These are phyloP conservation scores for Gallinago paraguaiae DNA, from an alignment of 2,113 vertebrate genomes.

Conservation along the genomic window DNA sequence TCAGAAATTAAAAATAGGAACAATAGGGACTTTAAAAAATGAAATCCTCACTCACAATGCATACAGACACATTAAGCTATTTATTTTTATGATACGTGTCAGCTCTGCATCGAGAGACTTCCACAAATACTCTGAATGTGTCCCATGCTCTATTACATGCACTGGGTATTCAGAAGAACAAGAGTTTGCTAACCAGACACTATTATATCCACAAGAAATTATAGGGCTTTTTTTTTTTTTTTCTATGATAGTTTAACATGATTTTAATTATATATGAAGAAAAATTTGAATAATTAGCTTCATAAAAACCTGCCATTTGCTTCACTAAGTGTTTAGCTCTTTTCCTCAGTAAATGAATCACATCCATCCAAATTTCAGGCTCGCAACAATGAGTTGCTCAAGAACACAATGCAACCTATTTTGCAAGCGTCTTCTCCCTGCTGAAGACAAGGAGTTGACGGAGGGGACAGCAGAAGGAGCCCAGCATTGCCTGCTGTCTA, in stretches of 20 bases:
- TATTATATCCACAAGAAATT: conserved; percentile 39
- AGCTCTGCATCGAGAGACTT: conserved; percentile 19
- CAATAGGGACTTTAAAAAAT: conserved; percentile 15
- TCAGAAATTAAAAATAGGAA: conserved; percentile 30
- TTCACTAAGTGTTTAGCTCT: conserved; percentile 47
- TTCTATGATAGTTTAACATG: conserved; percentile 1
- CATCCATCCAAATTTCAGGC: conserved; percentile 48
- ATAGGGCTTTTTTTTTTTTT: background rate
- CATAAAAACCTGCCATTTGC: conserved; percentile 35
- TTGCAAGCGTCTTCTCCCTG: background rate
- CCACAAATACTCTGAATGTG: conserved; percentile 27
- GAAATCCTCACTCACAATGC: conserved; percentile 29
- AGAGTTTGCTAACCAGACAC: background rate
- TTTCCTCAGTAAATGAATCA: conserved; percentile 52
- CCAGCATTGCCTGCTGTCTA: background rate
- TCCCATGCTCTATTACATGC: background rate
- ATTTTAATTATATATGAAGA: conserved; percentile 65
- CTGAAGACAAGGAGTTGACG: background rate
- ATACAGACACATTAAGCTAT: conserved; percentile 7
- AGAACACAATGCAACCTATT: conserved; percentile 8
- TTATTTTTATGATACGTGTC: conserved; percentile 35
- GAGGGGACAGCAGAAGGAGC: background rate
- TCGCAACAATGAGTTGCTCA: conserved; percentile 43
- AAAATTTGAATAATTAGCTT: conserved; percentile 48
- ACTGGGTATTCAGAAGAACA: background rate